Percentiles rank a stretch among this genome's conserved stretches.
phyloP scores from a whole-genome alignment of 2,888 invertebrate genomes.

The Dyspetes luteomarginatus region DNA sequence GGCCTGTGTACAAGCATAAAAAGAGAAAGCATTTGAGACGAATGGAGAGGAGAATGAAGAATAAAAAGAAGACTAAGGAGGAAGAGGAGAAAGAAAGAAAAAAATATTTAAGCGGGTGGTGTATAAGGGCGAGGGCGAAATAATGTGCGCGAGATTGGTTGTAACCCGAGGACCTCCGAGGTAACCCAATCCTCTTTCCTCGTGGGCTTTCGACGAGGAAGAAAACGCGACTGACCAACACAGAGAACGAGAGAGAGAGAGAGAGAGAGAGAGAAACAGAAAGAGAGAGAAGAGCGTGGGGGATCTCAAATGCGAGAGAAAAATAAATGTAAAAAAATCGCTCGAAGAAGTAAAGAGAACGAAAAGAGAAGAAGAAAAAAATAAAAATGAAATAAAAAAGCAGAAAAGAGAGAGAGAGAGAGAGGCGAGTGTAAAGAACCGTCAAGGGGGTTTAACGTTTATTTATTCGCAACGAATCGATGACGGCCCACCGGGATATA shows the following conservation, averaged over 20 bases:
- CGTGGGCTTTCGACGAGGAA: slow-evolving; percentile 62
- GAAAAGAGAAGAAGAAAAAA: slow-evolving; percentile 16
- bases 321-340: slow-evolving; percentile 11
- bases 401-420: neutral
- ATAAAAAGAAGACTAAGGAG: slow-evolving; percentile 54
- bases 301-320: slow-evolving; percentile 35
- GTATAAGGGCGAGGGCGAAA: slow-evolving; percentile 72
- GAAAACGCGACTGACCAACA: slow-evolving; percentile 48
- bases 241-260: neutral
- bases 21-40: slow-evolving; percentile 38
- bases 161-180: slow-evolving; percentile 80
- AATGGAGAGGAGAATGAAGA: slow-evolving; percentile 66
- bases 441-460: slow-evolving; percentile 51
- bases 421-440: slow-evolving; percentile 17
- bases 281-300: slow-evolving; percentile 33
- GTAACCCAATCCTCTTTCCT: slow-evolving; percentile 78
- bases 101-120: slow-evolving; percentile 60
- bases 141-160: slow-evolving; percentile 81
- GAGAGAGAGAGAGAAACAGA: slow-evolving; percentile 46
- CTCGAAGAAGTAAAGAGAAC: slow-evolving; percentile 26
- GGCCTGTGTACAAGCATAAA: slow-evolving; percentile 20
- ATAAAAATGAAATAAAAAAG: slow-evolving; percentile 3
- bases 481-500: slow-evolving; percentile 72
- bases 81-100: slow-evolving; percentile 36
- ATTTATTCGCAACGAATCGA: slow-evolving; percentile 74